Evolutionary conservation across 1,140 invertebrate genomes (phyloP).

Genomic region (Steinernema feltiae): DNA sequence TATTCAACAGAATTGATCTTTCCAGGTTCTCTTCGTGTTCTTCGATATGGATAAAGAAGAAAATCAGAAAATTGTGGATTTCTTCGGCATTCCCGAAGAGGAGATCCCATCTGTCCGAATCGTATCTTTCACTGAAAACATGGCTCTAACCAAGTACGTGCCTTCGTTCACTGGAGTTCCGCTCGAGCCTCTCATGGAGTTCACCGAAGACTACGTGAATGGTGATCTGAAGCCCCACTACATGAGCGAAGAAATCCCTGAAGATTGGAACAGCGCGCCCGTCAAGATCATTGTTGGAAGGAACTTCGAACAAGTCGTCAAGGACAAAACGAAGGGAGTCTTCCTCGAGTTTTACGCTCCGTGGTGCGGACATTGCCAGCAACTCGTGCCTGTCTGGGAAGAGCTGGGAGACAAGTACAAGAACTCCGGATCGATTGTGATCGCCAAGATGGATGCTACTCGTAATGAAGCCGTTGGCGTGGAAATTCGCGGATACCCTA

Average conservation of each 20-base stretch:
- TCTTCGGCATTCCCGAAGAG: conserved; percentile 92
- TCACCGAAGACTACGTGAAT: conserved; percentile 78
- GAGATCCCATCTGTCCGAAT: conserved; percentile 85
- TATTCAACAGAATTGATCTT: background rate
- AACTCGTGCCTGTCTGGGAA: conserved; percentile 90
- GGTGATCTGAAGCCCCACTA: conserved; percentile 85
- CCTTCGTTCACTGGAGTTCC: conserved; percentile 73
- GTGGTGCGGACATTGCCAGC: conserved; percentile 92
- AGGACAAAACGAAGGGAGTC: conserved; percentile 81
- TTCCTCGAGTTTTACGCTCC: conserved; percentile 87
- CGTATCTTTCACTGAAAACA: conserved; percentile 89
- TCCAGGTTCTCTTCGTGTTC: conserved; percentile 78
- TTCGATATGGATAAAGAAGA: conserved; percentile 91
- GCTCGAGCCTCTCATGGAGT: conserved; percentile 72
- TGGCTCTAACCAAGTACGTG: conserved; percentile 90
- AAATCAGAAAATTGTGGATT: conserved; percentile 91
- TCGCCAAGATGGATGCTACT: conserved; percentile 97
- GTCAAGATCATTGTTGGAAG: conserved; percentile 88
- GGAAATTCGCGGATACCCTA: conserved; percentile 90
- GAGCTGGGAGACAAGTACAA: conserved; percentile 77
- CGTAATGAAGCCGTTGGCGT: conserved; percentile 79
- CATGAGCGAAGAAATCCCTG: conserved; percentile 83
- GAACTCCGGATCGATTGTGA: conserved; percentile 74
- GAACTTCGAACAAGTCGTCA: conserved; percentile 90
- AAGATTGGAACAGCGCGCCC: conserved; percentile 90